These are phyloP conservation scores for Sus cebifrons DNA, from an alignment of 2,797 vertebrate species.

Conservation along the genomic window DNA sequence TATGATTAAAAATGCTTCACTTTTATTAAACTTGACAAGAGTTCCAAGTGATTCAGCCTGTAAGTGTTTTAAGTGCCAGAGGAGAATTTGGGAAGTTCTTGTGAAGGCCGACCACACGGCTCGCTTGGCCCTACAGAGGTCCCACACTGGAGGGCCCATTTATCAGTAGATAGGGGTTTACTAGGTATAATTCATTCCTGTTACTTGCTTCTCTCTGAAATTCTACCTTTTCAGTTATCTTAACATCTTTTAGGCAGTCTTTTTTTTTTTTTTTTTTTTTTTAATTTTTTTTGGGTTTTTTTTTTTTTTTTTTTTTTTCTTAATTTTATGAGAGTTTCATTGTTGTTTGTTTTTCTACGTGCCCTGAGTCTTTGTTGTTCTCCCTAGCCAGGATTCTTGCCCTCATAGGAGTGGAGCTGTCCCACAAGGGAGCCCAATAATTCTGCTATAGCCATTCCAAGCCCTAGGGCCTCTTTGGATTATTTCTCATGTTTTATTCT, in stretches of 20 bases:
- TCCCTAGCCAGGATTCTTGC: background rate
- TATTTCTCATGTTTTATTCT: constrained; percentile 54
- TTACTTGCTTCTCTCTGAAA: background rate
- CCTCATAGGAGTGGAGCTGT: background rate
- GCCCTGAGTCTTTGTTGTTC: background rate
- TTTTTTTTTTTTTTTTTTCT: background rate
- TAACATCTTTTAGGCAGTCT: background rate
- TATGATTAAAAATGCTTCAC: background rate
- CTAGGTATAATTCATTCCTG: background rate
- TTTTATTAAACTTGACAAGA: background rate
- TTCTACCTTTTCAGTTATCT: background rate
- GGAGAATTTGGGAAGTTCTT: background rate
- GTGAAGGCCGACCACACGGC: background rate
- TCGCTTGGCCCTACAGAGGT: background rate
- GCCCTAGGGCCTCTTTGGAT: background rate
- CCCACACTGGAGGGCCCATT: too few species aligned
- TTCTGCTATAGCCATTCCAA: background rate
- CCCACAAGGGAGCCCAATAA: background rate
- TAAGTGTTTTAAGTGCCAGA: constrained; percentile 23
- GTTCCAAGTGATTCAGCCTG: background rate
- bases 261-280: background rate
- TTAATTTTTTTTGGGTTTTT: background rate
- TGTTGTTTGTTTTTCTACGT: background rate
- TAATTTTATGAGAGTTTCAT: too few species aligned
- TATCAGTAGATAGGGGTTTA: background rate